These are phyloP conservation scores for Emmelina monodactyla DNA, from an alignment of 2,888 invertebrate species.

Conservation along the genomic window DNA sequence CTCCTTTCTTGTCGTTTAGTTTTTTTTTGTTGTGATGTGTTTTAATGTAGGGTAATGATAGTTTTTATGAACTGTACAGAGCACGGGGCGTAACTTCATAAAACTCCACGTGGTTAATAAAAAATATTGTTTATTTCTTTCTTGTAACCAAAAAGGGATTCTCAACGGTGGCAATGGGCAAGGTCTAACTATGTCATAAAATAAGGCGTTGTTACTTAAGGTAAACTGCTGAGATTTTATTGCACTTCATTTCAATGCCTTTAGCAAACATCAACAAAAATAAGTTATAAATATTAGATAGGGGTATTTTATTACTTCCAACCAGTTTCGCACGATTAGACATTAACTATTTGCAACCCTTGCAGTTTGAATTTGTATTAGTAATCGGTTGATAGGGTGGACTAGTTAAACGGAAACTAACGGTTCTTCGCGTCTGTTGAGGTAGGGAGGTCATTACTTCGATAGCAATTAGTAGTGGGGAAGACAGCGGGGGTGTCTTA, in stretches of 20 bases:
- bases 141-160: no score
- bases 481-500: constrained; percentile 49
- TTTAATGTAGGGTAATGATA: no score
- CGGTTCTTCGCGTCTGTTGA: constrained; percentile 53
- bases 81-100: no score
- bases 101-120: no score
- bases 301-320: constrained; percentile 16
- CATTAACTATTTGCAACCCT: constrained; percentile 55
- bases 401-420: constrained; percentile 62
- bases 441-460: constrained; percentile 24
- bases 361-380: constrained; percentile 37
- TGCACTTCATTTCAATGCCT: background rate
- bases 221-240: no score
- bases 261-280: constrained; percentile 11
- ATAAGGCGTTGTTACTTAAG: no score
- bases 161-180: no score
- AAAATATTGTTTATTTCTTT: no score
- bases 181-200: no score
- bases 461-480: constrained; percentile 19
- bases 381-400: constrained; percentile 32
- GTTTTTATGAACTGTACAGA: no score
- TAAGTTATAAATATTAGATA: constrained; percentile 24
- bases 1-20: background rate
- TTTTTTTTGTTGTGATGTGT: background rate
- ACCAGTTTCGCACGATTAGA: constrained; percentile 52